Base-by-base conservation (phyloP, 2,888 invertebrate genomes). In the Bruchidius siliquastri region DNA sequence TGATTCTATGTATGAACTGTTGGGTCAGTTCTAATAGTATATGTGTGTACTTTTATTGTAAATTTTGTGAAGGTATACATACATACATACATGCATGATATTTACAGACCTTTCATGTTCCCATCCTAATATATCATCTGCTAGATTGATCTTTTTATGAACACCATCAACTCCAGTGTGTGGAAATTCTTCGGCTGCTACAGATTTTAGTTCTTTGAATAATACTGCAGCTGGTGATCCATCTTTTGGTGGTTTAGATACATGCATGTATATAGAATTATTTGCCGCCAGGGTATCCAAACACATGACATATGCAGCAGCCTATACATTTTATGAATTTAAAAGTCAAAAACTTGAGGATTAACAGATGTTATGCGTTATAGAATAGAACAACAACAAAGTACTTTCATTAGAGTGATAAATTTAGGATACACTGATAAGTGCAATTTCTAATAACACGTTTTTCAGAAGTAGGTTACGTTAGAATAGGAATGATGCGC, bases 101-200 rank as follows among this genome's bases (percentile, higher is more conserved):
- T n/a, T 10, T 67, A 4, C n/a, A n/a, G 2, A 71, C 78, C 96
- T 88, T 86, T 99, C 99, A 83, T 99, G 99, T 83, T 98, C 98
- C 99, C 99, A 99, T 0, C 97, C 95, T 30, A 98, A 87, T 73
- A 93, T 90, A 79, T 96, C 95, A 72, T 98, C 97, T 0, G 96
- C 97, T 73, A 99, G 88, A 88, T 98, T 98, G 80, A 99, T 99
- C 89, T 99, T 99, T 88, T 98, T 98, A 83, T 98, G 97, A 8
- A 92, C 90, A 70, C 94, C 90, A 76, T 93, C 91, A 18, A 93
- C 88, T 3, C 87, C 87, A 0, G 88, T 84, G 0, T 87, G 73
- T 0, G 86, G 86, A 70, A 88, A 84, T 71, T 87, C 84, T 68
- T 87, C 86, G 0, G 90, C 88, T 0, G 90, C 88, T 6, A 88